These are phyloP conservation scores for Buathra laborator DNA, from an alignment of 2,888 invertebrate species.

Conservation along the genomic window DNA sequence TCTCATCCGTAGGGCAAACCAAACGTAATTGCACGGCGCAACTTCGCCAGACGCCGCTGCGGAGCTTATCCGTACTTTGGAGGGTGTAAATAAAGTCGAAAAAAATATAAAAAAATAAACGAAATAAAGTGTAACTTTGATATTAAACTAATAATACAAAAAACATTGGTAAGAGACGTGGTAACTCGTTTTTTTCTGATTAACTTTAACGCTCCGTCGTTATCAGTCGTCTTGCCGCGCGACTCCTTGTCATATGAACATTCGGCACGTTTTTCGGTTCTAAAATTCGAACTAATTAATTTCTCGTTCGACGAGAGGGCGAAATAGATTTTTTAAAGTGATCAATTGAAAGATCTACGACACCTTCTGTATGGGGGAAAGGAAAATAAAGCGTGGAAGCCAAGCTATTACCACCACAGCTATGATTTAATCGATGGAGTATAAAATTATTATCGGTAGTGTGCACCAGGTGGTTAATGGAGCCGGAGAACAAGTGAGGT, in stretches of 20 bases:
- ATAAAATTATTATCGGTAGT: slow-evolving; percentile 78
- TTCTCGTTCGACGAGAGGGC: neutral
- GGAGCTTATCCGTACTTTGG: neutral
- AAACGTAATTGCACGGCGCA: slow-evolving; percentile 77
- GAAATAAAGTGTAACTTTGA: neutral
- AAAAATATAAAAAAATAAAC: slow-evolving; percentile 6
- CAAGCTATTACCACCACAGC: slow-evolving; percentile 64
- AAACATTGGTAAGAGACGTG: neutral
- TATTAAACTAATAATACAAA: slow-evolving; percentile 7
- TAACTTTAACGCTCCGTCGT: neutral
- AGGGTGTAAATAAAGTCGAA: neutral
- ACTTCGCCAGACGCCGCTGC: slow-evolving; percentile 50
- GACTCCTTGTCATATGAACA: neutral
- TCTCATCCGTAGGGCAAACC: slow-evolving; percentile 72
- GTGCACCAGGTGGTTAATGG: slow-evolving; percentile 76
- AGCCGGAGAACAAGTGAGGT: slow-evolving; percentile 63
- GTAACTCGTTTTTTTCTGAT: slow-evolving; percentile 9
- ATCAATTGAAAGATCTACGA: neutral
- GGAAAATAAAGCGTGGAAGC: slow-evolving; percentile 39
- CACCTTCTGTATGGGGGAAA: neutral
- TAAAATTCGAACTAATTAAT: neutral
- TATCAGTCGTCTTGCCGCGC: neutral
- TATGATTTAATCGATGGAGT: slow-evolving; percentile 79
- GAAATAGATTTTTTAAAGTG: neutral
- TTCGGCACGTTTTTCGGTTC: neutral